Percentiles rank a stretch among this genome's conserved stretches.
Conservation (phyloP, 2,113 vertebrate species). For the Myiozetetes cayanensis region DNA sequence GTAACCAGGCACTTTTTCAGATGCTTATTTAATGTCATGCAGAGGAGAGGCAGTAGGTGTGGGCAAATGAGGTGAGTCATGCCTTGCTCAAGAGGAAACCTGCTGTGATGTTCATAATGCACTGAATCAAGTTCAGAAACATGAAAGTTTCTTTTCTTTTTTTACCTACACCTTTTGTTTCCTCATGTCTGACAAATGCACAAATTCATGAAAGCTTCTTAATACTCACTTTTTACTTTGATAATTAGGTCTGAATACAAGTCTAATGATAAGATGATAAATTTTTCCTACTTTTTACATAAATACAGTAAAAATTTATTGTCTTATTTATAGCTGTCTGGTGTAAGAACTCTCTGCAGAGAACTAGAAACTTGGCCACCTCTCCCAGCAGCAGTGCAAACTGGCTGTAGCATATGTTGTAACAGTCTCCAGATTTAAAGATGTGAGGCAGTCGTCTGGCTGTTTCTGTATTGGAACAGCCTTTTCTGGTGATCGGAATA, state of each 20-base stretch:
- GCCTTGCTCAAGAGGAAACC: neutral
- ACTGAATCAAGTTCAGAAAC: neutral
- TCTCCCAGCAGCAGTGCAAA: neutral
- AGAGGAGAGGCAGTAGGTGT: slow-evolving; percentile 27
- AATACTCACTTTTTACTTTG: neutral
- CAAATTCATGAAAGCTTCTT: neutral
- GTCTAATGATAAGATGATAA: neutral
- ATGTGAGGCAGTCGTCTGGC: neutral
- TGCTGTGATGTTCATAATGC: slow-evolving; percentile 28
- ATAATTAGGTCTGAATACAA: neutral
- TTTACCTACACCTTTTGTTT: neutral
- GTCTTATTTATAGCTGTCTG: neutral
- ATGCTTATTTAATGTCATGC: slow-evolving; percentile 22
- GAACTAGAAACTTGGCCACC: neutral
- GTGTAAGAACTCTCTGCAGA: neutral
- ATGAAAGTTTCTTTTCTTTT: neutral
- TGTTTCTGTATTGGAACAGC: neutral
- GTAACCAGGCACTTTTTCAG: slow-evolving; percentile 20
- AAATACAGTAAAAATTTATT: neutral
- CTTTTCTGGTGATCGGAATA: neutral
- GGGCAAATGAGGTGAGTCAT: slow-evolving; percentile 47
- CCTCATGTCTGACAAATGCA: neutral
- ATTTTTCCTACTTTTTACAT: neutral
- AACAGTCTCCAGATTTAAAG: neutral
- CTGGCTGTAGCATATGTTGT: neutral